Conservation (phyloP, 2,113 vertebrate species). For the human (Homo sapiens) region GRCh38 chr3:101152001-101152500, state of each 20-base stretch:
- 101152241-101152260: not conserved
- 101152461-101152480: not conserved
- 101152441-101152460: not conserved
- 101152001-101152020: not conserved
- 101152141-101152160: not conserved
- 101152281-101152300: not conserved
- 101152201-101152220: not conserved
- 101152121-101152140: not conserved
- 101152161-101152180: not conserved
- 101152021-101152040: not conserved
- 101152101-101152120: not conserved
- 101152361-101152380: not conserved
- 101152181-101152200: conserved; percentile 19
- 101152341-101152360: not conserved
- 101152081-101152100: not conserved
- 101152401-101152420: not conserved
- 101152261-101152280: conserved; percentile 9
- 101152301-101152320: conserved; percentile 47
- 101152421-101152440: not conserved
- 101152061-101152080: not conserved
- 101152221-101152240: not conserved
- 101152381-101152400: not conserved
- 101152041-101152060: not conserved
- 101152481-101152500: not conserved
- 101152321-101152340: not conserved